Percentiles rank a stretch among this genome's conserved stretches.
Evolutionary conservation across 1,140 invertebrate genomes (phyloP).

Genomic region (Ruditapes philippinarum): DNA sequence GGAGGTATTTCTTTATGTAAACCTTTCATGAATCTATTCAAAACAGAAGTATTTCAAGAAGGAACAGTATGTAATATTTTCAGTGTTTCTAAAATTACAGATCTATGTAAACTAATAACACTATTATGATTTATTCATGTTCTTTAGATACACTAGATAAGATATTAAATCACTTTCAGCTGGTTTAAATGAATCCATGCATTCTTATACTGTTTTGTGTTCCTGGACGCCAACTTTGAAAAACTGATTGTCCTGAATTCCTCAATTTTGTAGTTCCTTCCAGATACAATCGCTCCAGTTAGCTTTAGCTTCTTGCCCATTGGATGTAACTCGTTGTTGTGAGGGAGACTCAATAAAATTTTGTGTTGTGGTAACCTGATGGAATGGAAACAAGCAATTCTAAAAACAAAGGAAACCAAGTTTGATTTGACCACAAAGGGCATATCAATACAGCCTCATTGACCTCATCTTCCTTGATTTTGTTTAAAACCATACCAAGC

Average conservation of each 20-base stretch:
- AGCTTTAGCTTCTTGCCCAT: neutral
- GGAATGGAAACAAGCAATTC: conserved; percentile 28
- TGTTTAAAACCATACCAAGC: conserved; percentile 24
- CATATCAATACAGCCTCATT: conserved; percentile 26
- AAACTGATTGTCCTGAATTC: conserved; percentile 3
- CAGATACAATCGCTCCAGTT: conserved; percentile 35
- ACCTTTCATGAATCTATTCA: no score
- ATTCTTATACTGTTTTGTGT: neutral
- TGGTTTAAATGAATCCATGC: conserved; percentile 45
- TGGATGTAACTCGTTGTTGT: conserved; percentile 15
- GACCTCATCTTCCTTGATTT: conserved; percentile 41
- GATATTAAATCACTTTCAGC: conserved; percentile 43
- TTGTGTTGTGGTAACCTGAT: conserved; percentile 44
- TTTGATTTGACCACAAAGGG: conserved; percentile 7
- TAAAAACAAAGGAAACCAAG: no score
- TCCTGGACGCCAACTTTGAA: neutral
- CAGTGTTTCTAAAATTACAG: conserved; percentile 14
- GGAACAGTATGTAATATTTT: conserved; percentile 1
- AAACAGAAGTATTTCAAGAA: neutral
- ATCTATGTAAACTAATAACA: conserved; percentile 41
- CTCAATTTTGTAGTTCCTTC: neutral
- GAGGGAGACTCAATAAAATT: neutral
- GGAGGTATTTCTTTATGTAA: neutral
- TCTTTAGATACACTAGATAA: conserved; percentile 35
- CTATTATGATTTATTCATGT: conserved; percentile 32